Base-by-base conservation (phyloP, 2,797 vertebrate species). In the Acanthis flammea region DNA sequence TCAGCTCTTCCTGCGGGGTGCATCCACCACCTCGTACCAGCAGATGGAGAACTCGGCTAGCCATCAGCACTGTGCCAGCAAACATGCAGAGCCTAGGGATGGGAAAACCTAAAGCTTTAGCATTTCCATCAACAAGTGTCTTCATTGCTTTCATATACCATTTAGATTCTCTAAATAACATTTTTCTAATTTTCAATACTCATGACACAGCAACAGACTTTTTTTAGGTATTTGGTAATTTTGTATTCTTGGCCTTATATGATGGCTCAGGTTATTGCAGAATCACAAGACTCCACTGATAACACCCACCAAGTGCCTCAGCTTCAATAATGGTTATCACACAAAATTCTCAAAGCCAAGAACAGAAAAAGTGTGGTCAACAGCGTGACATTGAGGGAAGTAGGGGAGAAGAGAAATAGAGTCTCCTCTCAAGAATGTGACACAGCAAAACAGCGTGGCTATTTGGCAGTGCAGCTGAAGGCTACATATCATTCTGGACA, bases 11-110 rank as follows among this genome's bases (percentile, higher is more conserved):
- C 27, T 45, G 54, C 19, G 5, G 61, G 30, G 7, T 67, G 94
- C 71, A 89, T 14, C 18, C n/a, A 54, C 86, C n/a, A 24, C 31
- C 22, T 80, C 4, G 0, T 30, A 75, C 96, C 96, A 90, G 91
- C 86, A 96, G 96, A 84, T 94, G 96, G 96, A 72, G 96, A 96
- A 65, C 87, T 94, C 37, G 14, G 63, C 75, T 58, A 48, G 9
- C 45, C 25, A 51, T 3, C 51, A 22, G 19, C 65, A 7, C 7
- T 2, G 22, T 1, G 1, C 13, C 3, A 44, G 13, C 2, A 28
- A 88, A 50, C 5, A 7, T 0, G 18, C 48, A 45, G 45, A 72
- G 21, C 0, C 1, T 21, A 16, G 3, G 1, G 19, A 45, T 0
- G 6, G 19, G 39, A 67, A 85, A 66, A 55, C 6, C 4, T 7